Base-by-base conservation (phyloP, 2,797 vertebrate genomes). In the Rachycentron canadum region DNA sequence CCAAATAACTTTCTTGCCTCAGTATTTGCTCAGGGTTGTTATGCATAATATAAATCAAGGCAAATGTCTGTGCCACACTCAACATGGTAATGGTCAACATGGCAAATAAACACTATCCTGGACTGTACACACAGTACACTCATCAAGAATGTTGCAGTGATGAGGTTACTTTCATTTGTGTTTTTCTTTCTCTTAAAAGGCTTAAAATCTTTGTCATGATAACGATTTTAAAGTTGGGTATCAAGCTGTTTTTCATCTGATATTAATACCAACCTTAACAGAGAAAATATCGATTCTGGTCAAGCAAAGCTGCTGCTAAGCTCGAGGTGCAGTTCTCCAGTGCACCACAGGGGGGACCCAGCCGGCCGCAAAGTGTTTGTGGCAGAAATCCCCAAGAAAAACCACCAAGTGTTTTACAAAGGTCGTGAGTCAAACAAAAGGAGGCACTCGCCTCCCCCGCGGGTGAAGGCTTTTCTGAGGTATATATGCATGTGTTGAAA, bases 331-430 rank as follows among this genome's bases (percentile, higher is more conserved):
- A 73, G 4, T 13, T 60, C 63, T 23, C 17, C 1, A 1, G 0
- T 3, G 0, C 6, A 3, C 79, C 90, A 66, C 86, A 8, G 7
- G 87, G 43, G 38, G 84, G 89, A 3, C 83, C 61, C 52, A 61
- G 6, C 5, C 1, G 3, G 2, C 40, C 16, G 40, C 43, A 26
- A 50, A 65, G 17, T 23, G 38, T 41, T 30, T 4, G 7, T 3
- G 36, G 3, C 28, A 64, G 34, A 81, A 84, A 81, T 36, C 25
- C 38, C 50, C 55, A 41, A 45, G n/a, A 23, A 41, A 23, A 78
- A 53, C 16, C 28, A 13, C 49, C 2, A 73, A 77, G 30, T 83
- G 17, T 75, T 60, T 70, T 34, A 45, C 70, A 28, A 74, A 38
- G 62, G 40, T 81, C 36, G 59, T 60, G 73, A 59, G 70, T 70